These are phyloP conservation scores for Cynocephalus volans DNA, from an alignment of 2,113 vertebrate species.

Conservation along the genomic window DNA sequence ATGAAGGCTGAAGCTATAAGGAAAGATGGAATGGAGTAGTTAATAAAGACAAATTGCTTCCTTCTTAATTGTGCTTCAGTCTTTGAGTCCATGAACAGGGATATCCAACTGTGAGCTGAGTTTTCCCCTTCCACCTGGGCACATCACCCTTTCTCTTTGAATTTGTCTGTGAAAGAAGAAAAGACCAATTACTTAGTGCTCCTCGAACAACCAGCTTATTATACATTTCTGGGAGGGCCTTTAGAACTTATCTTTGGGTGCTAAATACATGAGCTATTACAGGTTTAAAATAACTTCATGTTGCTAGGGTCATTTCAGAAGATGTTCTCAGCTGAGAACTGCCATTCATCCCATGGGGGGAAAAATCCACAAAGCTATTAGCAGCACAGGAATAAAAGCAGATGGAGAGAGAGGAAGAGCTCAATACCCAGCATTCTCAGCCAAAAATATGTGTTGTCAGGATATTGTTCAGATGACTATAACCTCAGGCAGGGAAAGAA, in stretches of 20 bases:
- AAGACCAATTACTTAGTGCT: background rate
- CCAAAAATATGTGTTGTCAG: constrained; percentile 50
- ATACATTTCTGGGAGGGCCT: background rate
- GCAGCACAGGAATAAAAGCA: constrained; percentile 60
- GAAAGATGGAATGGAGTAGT: background rate
- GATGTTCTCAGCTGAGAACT: constrained; percentile 39
- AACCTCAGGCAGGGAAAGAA: background rate
- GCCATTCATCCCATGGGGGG: constrained; percentile 21
- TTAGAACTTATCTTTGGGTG: constrained; percentile 16
- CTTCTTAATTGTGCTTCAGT: background rate
- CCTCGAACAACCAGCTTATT: constrained; percentile 10
- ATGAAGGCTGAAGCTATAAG: background rate
- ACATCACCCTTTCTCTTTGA: background rate
- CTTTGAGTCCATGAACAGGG: background rate
- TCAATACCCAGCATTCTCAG: background rate
- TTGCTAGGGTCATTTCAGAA: constrained; percentile 57
- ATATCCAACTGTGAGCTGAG: background rate
- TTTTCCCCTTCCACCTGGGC: background rate
- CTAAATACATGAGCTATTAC: constrained; percentile 30
- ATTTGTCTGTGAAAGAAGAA: constrained; percentile 3
- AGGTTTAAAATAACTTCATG: constrained; percentile 69
- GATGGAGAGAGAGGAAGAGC: background rate
- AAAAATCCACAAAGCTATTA: constrained; percentile 34
- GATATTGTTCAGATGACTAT: background rate
- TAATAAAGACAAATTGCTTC: background rate